These are phyloP conservation scores for Gymnocephalus cernua DNA, from an alignment of 2,113 vertebrate genomes.

Conservation along the genomic window DNA sequence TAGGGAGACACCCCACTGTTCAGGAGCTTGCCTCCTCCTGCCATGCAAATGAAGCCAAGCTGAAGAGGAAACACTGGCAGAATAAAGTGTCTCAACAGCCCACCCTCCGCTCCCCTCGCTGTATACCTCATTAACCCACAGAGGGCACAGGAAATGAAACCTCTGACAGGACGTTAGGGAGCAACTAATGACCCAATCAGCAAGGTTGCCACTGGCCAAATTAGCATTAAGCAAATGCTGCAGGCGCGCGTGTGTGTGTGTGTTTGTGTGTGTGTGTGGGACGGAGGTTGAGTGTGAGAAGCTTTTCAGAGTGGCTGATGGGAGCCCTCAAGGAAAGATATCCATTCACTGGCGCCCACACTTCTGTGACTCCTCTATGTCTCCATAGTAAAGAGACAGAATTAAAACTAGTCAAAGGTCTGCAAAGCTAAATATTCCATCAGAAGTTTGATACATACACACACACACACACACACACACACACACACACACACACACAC, in stretches of 20 bases:
- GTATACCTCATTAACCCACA: slow-evolving; percentile 66
- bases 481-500: neutral
- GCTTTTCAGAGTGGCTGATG: slow-evolving; percentile 6
- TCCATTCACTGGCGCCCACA: slow-evolving; percentile 6
- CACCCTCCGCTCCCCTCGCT: neutral
- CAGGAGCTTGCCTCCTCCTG: slow-evolving; percentile 39
- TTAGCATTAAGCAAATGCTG: slow-evolving; percentile 57
- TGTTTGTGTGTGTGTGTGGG: slow-evolving; percentile 9
- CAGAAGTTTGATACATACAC: neutral
- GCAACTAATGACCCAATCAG: slow-evolving; percentile 71
- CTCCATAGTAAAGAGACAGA: neutral
- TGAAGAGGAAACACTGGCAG: slow-evolving; percentile 37
- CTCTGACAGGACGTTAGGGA: slow-evolving; percentile 65
- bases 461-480: neutral
- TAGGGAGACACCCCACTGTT: slow-evolving; percentile 30
- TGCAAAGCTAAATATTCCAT: neutral
- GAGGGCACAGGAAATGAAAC: slow-evolving; percentile 71
- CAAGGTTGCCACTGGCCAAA: slow-evolving; percentile 49
- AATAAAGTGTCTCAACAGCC: slow-evolving; percentile 45
- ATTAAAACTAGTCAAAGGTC: neutral
- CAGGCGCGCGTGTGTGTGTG: neutral
- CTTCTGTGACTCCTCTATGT: neutral
- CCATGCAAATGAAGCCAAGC: slow-evolving; percentile 58
- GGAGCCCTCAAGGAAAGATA: slow-evolving; percentile 19
- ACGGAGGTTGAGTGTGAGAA: neutral